Conservation (phyloP, 2,888 invertebrate species). For the Harmothoe impar region DNA sequence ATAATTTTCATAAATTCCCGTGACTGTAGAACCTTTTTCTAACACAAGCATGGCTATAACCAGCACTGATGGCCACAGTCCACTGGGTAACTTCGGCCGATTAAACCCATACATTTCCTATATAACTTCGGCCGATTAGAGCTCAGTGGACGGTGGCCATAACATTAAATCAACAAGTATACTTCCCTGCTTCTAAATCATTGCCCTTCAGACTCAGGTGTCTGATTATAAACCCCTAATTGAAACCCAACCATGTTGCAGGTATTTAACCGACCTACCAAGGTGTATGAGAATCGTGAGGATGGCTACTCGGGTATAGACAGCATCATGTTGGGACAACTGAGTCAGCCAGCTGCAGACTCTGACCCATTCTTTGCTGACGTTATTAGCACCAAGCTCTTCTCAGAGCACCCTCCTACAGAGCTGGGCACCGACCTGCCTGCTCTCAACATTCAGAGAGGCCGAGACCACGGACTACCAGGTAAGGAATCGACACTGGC, state of each 20-base stretch:
- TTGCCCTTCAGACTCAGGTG: too few relatives aligned
- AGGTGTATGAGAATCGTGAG: constrained; percentile 86
- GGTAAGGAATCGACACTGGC: constrained; percentile 31
- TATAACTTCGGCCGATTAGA: too few relatives aligned
- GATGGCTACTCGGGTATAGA: constrained; percentile 71
- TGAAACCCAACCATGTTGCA: background rate
- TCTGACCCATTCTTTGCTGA: constrained; percentile 92
- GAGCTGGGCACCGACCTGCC: constrained; percentile 68
- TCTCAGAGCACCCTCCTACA: constrained; percentile 84
- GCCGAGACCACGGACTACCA: constrained; percentile 63
- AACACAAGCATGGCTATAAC: too few relatives aligned
- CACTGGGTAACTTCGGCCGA: too few relatives aligned
- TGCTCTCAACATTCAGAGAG: constrained; percentile 60
- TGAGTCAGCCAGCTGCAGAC: constrained; percentile 91
- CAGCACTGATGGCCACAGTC: too few relatives aligned
- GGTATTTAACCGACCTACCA: constrained; percentile 94
- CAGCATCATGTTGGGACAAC: constrained; percentile 70
- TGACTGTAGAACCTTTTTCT: too few relatives aligned
- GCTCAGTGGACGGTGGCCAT: too few relatives aligned
- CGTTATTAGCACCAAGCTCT: constrained; percentile 89
- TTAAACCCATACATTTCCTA: too few relatives aligned
- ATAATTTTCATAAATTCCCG: too few relatives aligned
- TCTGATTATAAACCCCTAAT: too few relatives aligned
- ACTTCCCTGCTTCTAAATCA: too few relatives aligned
- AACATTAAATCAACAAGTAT: too few relatives aligned